Conservation (phyloP, 2,797 vertebrate species). For the Dendrocincla tyrannina region DNA sequence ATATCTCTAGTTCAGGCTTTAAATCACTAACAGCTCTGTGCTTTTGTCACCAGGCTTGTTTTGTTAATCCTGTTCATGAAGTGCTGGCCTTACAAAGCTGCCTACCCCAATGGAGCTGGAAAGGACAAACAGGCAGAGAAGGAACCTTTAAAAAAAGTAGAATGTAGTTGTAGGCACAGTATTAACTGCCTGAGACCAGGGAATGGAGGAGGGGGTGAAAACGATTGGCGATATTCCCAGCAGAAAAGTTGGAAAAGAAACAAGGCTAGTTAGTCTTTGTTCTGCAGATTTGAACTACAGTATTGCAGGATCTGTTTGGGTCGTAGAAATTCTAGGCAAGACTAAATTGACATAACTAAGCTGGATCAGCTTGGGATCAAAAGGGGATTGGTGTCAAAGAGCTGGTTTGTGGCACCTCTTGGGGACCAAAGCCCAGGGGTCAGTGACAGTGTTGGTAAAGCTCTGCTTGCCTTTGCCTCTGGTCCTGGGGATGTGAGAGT, state of each 20-base stretch:
- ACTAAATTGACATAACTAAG: background rate
- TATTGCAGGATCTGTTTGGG: background rate
- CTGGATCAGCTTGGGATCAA: background rate
- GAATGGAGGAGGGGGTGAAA: background rate
- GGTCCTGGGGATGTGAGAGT: background rate
- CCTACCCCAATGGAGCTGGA: background rate
- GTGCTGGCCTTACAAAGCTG: background rate
- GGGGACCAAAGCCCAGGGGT: background rate
- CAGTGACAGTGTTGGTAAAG: background rate
- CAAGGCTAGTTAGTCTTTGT: conserved; percentile 4
- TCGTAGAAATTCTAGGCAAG: background rate
- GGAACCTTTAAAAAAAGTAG: background rate
- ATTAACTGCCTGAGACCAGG: conserved; percentile 35
- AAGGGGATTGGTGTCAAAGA: background rate
- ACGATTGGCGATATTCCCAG: conserved; percentile 32
- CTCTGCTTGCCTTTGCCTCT: background rate
- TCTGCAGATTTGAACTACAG: background rate
- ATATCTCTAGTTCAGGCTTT: background rate
- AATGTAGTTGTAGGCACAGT: background rate
- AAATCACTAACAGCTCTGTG: background rate
- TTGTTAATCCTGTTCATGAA: background rate
- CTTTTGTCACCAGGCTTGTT: conserved; percentile 8
- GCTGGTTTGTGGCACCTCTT: background rate
- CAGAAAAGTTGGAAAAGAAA: conserved; percentile 15
- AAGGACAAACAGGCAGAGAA: background rate